A percentile compares a stretch with the other conserved stretches of the same genome.
These are phyloP conservation scores for Urocynchramus pylzowi DNA, from an alignment of 2,113 vertebrate species.

Conservation along the genomic window DNA sequence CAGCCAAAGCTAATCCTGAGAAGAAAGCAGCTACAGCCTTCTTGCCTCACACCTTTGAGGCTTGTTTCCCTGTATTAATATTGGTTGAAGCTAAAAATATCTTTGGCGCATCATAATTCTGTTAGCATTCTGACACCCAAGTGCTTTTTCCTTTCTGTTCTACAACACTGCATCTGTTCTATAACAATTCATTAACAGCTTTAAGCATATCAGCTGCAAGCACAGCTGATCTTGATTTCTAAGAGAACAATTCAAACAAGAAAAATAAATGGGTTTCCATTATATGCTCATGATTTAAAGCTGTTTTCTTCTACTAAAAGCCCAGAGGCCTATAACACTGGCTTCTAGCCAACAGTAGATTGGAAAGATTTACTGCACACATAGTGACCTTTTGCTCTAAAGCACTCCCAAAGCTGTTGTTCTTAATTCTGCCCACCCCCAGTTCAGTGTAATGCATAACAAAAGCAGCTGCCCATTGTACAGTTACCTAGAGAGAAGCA, in stretches of 20 bases:
- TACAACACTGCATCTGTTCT: background rate
- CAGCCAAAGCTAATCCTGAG: background rate
- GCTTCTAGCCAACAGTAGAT: background rate
- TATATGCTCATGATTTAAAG: background rate
- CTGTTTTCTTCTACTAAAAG: constrained; percentile 3
- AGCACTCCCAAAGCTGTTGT: background rate
- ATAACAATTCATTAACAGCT: constrained; percentile 17
- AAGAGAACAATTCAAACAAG: constrained; percentile 27
- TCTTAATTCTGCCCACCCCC: background rate
- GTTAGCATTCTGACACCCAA: constrained; percentile 13
- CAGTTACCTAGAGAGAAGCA: constrained; percentile 64
- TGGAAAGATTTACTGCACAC: constrained; percentile 12
- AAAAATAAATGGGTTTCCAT: background rate
- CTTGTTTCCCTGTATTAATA: background rate
- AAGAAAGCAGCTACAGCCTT: background rate
- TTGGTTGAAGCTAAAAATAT: background rate
- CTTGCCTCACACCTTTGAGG: constrained; percentile 11
- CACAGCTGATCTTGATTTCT: constrained; percentile 43
- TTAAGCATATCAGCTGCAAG: constrained; percentile 27
- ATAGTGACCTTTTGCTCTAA: constrained; percentile 1
- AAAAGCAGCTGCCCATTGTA: background rate
- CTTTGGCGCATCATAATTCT: background rate
- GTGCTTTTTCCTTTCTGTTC: background rate
- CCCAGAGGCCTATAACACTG: background rate
- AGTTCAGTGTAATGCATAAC: background rate